phyloP scores from a whole-genome alignment of 2,888 invertebrate genomes.

The Alloplasta piceator region DNA sequence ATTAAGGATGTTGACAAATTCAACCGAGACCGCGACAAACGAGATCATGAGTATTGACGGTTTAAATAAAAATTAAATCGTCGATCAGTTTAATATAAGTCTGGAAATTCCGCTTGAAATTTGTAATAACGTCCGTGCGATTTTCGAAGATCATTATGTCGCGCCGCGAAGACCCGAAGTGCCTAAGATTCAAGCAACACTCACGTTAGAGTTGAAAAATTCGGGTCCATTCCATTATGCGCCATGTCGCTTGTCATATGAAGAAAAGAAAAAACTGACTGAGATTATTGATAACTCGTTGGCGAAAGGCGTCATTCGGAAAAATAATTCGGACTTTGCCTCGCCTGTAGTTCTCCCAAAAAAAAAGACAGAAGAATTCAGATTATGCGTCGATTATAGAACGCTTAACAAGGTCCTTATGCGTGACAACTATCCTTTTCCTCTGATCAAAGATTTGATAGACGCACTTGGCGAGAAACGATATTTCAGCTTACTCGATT shows the following conservation, averaged over 20 bases:
- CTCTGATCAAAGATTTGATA: slow-evolving; percentile 48
- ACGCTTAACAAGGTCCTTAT: slow-evolving; percentile 16
- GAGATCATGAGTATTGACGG: slow-evolving; percentile 14
- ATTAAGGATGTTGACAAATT: not conserved
- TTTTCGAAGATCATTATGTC: slow-evolving; percentile 3
- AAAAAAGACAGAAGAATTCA: not conserved
- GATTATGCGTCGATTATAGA: slow-evolving; percentile 42
- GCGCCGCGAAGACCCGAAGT: not conserved
- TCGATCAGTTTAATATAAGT: not conserved
- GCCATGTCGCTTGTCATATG: too few species aligned
- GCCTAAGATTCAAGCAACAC: not conserved
- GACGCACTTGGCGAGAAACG: slow-evolving; percentile 14
- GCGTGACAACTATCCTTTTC: slow-evolving; percentile 46
- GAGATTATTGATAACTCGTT: slow-evolving; percentile 31
- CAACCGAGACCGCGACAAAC: not conserved
- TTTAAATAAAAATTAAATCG: not conserved
- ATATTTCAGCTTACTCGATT: slow-evolving; percentile 22
- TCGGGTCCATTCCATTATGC: slow-evolving; percentile 6
- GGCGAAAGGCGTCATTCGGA: slow-evolving; percentile 42
- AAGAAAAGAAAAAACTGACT: not conserved
- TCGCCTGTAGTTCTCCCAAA: slow-evolving; percentile 48
- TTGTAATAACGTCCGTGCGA: not conserved
- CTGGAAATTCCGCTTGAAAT: not conserved
- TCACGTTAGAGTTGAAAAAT: not conserved
- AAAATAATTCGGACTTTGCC: slow-evolving; percentile 50